Base-by-base conservation (phyloP, 2,797 vertebrate genomes). In the Limosa lapponica region DNA sequence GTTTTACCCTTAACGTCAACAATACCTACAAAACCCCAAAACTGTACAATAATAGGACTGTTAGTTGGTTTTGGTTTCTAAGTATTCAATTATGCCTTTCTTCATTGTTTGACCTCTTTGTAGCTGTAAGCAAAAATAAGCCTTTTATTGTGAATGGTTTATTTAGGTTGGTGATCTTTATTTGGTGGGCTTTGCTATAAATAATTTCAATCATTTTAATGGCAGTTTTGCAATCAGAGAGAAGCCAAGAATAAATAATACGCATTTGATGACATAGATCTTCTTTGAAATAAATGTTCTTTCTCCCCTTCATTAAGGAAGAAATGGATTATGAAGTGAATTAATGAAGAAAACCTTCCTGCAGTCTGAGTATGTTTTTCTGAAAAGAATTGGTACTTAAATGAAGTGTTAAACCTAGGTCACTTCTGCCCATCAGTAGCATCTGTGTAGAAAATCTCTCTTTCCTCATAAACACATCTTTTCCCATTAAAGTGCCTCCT, bases 181-280 rank as follows among this genome's bases (percentile, higher is more conserved):
- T 8, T 84, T 39, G 17, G 37, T 58, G 23, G 39, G 19, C 20
- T 89, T 86, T 62, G 37, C 41, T 71, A 57, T 87, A 87, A 87
- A 82, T 71, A 78, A 61, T 87, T 90, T 92, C 62, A 88, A 13
- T 82, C 9, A 81, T 87, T 89, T 81, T 83, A 82, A 83, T 57
- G n/a, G 25, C n/a, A 83, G 72, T 28, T 79, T 85, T 79, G 17
- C 24, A 90, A 84, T 41, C 51, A 55, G 22, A 20, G 13, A 86
- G 73, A 81, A 82, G n/a, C 24, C 30, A 87, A 84, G 30, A 95
- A 67, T n/a, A 89, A 93, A 87, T 91, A 87, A 72, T 69, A 81
- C 14, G 7, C 13, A 86, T 89, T 82, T 85, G 54, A 90, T 89
- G n/a, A 23, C 58, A 89, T 5, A 82, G 43, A 86, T 85, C 18